Percentiles rank a stretch among this genome's conserved stretches.
These are phyloP conservation scores for Sebastes vulpes DNA, from an alignment of 2,797 vertebrate species.

Conservation along the genomic window DNA sequence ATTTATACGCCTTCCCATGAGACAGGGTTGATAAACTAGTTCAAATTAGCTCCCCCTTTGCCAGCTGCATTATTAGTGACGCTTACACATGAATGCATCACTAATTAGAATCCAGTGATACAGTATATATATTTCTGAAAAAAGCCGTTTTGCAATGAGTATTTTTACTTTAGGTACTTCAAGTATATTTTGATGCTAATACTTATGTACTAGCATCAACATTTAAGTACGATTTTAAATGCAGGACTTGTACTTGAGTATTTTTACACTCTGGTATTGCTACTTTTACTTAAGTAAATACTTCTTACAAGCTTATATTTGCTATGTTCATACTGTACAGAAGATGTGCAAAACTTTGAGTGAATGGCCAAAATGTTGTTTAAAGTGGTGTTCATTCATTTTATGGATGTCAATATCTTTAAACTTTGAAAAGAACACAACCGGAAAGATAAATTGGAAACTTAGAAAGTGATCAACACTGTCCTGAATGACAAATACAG, in stretches of 20 bases:
- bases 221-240: not conserved
- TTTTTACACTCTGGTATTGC: not conserved
- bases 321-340: not conserved
- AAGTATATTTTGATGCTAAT: not conserved
- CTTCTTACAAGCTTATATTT: not conserved
- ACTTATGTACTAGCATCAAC: not conserved
- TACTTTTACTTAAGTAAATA: not conserved
- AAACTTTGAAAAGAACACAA: not conserved
- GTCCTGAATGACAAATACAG: constrained; percentile 18
- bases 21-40: not conserved
- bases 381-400: not conserved
- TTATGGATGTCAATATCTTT: not conserved
- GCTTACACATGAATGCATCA: not conserved
- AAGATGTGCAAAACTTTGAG: not conserved
- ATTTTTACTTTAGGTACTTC: not conserved
- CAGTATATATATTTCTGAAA: not conserved
- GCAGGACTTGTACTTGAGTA: not conserved
- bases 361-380: not conserved
- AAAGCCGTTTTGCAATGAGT: not conserved
- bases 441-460: not conserved
- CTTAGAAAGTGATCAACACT: not conserved
- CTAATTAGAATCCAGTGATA: not conserved
- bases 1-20: too few species aligned
- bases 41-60: not conserved
- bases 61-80: not conserved